These are phyloP conservation scores for Steatocranus sp. DNA, from an alignment of 2,797 vertebrate genomes.

Conservation along the genomic window DNA sequence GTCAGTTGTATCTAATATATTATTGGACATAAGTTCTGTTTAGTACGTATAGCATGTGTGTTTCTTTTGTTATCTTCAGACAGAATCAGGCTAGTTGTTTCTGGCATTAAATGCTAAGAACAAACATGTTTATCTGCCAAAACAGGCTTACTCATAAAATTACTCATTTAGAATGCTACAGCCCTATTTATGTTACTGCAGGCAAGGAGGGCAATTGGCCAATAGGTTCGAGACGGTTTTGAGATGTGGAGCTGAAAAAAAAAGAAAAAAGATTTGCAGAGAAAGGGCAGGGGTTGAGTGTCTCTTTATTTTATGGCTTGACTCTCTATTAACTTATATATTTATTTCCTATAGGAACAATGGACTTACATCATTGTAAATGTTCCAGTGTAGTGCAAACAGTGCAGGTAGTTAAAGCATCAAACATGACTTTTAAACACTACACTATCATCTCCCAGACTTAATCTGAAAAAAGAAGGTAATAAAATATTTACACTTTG, in stretches of 20 bases:
- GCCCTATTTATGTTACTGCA: not conserved
- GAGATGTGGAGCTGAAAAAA: not conserved
- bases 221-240: not conserved
- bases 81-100: not conserved
- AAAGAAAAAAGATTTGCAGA: not conserved
- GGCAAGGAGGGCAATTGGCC: not conserved
- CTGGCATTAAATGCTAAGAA: not conserved
- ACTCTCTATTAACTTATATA: not conserved
- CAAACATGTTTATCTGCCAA: not conserved
- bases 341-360: not conserved
- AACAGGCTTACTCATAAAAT: not conserved
- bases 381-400: not conserved
- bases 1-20: not conserved
- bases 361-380: not conserved
- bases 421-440: not conserved
- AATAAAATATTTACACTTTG: not conserved
- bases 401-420: not conserved
- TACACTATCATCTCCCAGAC: not conserved
- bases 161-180: not conserved
- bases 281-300: not conserved
- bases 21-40: not conserved
- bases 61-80: not conserved
- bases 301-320: not conserved
- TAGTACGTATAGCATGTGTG: not conserved
- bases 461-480: not conserved